These are phyloP conservation scores for Ardeotis arabs DNA, from an alignment of 2,113 vertebrate genomes.

Conservation along the genomic window DNA sequence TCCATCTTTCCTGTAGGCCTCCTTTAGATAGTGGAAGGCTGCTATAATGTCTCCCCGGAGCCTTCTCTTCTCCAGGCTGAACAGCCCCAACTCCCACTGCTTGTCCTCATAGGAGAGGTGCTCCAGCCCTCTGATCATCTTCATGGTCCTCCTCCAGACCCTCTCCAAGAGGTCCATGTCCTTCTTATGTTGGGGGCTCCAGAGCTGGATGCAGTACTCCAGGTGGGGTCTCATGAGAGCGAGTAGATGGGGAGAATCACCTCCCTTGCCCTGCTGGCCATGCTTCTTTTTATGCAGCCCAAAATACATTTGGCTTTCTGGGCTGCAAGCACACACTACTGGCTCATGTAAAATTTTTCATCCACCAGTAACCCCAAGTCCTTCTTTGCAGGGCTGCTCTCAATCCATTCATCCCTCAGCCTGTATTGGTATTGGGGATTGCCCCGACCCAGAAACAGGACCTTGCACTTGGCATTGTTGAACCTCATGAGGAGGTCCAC, in stretches of 20 bases:
- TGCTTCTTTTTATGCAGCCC: not conserved
- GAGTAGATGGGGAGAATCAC: not conserved
- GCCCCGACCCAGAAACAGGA: not conserved
- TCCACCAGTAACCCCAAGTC: not conserved
- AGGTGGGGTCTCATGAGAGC: not conserved
- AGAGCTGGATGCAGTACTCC: not conserved
- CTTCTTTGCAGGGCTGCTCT: not conserved
- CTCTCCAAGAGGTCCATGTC: not conserved
- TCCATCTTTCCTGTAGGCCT: not conserved
- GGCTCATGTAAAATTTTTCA: not conserved
- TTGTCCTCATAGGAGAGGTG: not conserved
- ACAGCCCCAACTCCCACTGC: not conserved
- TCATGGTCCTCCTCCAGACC: not conserved
- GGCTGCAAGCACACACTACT: not conserved
- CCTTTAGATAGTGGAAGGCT: not conserved
- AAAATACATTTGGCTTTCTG: not conserved
- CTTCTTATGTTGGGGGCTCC: not conserved
- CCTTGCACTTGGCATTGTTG: not conserved
- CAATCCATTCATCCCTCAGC: not conserved
- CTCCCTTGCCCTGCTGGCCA: not conserved
- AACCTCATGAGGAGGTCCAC: not conserved
- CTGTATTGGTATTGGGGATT: not conserved
- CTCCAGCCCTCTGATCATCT: not conserved
- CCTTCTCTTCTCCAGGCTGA: not conserved
- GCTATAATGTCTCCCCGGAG: rapidly evolving